phyloP scores from a whole-genome alignment of 2,797 vertebrate genomes.

The Glyptemys insculpta region DNA sequence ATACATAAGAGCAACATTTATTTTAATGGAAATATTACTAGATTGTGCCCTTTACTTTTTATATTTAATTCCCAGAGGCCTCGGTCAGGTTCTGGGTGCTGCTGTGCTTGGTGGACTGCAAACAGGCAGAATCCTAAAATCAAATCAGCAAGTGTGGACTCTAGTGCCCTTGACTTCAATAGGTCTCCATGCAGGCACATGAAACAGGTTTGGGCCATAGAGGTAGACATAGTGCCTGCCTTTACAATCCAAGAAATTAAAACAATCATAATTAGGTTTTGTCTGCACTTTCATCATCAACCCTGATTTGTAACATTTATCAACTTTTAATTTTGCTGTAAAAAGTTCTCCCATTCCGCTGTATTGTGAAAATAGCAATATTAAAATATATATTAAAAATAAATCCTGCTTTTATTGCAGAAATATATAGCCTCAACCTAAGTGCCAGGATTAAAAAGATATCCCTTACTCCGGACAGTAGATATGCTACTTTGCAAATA shows the following conservation, averaged over 20 bases:
- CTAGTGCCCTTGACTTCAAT: neutral
- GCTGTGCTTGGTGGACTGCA: neutral
- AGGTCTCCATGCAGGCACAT: neutral
- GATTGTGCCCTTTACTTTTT: neutral
- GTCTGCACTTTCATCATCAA: neutral
- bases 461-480: neutral
- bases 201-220: neutral
- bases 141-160: neutral
- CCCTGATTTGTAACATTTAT: neutral
- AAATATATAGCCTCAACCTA: neutral
- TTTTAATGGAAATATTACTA: neutral
- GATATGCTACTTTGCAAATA: neutral
- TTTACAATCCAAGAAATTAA: neutral
- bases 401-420: neutral
- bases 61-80: neutral
- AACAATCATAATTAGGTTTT: neutral
- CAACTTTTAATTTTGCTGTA: neutral
- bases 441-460: neutral
- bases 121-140: neutral
- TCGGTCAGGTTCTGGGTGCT: neutral
- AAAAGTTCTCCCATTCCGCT: rapidly evolving
- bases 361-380: neutral
- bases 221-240: neutral
- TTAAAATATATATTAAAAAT: neutral
- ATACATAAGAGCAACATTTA: neutral